Percentiles rank a stretch among this genome's conserved stretches.
These are phyloP conservation scores for Oscheius myriophilus DNA, from an alignment of 2,888 invertebrate species.

Conservation along the genomic window DNA sequence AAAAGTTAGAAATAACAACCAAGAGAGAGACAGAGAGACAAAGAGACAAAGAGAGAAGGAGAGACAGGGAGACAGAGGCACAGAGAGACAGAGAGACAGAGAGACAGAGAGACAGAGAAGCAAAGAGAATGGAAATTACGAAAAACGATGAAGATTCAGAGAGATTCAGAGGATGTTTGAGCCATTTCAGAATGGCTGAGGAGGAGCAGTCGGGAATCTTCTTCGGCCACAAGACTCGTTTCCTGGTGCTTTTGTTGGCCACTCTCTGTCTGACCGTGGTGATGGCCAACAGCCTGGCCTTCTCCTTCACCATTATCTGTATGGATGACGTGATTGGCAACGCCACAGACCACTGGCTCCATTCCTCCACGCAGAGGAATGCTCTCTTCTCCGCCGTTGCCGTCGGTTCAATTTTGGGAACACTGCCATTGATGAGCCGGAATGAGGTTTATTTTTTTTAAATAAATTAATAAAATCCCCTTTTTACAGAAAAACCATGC, in stretches of 20 bases:
- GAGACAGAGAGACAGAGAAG: background rate
- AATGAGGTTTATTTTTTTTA: slow-evolving; percentile 33
- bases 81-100: slow-evolving; percentile 3
- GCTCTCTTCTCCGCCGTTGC: slow-evolving; percentile 45
- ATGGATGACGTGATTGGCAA: slow-evolving; percentile 44
- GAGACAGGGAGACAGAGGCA: background rate
- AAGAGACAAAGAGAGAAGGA: too few species aligned
- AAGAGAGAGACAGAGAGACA: too few species aligned
- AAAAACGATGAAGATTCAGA: too few species aligned
- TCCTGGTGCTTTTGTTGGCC: slow-evolving; percentile 22
- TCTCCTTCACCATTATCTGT: slow-evolving; percentile 50
- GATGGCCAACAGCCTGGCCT: slow-evolving; percentile 38
- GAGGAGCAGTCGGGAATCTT: background rate
- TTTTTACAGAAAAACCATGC: slow-evolving; percentile 15
- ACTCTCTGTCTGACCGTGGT: slow-evolving; percentile 34
- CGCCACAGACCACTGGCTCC: slow-evolving; percentile 39
- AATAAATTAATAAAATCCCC: background rate
- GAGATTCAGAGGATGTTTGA: background rate
- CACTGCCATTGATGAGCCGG: slow-evolving; percentile 43
- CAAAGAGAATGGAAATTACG: too few species aligned
- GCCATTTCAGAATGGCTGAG: background rate
- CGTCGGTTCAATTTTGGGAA: slow-evolving; percentile 40
- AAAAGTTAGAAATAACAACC: too few species aligned
- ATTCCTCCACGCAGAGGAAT: slow-evolving; percentile 38
- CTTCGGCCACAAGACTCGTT: slow-evolving; percentile 23